Evolutionary conservation across 2,888 invertebrate species (phyloP), one percentile per base, ranked within the genome.

Genomic region (Clepsis dumicolana): DNA sequence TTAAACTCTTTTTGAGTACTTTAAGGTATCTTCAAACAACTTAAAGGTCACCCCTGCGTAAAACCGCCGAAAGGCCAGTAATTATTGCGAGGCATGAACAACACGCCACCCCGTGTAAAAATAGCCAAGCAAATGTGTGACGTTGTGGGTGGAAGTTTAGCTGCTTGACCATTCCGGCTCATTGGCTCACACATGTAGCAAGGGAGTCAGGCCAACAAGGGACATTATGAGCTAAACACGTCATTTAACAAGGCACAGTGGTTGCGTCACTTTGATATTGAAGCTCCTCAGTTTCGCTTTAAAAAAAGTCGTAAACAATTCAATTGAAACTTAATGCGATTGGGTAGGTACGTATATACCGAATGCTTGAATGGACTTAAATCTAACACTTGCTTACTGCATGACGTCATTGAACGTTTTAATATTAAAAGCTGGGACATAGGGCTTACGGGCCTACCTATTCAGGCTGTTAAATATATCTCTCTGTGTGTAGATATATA

Each of bases 101-200:
- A 60, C 29, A 52, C 52, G 59, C 41, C 59, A 60, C 41, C n/a
- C 8, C 8, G 21, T 18, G 21, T 44, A 54, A 61, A 60, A 53
- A 66, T 61, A 66, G 44, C 24, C 7, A 35, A 54, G 29, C 41
- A 24, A 48, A 48, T 4, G 4, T 18, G 48, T 48, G 48, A 48
- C 65, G 12, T 41, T 53, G 18, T 44, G 53, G 53, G 24, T 3
- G 24, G n/a, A 29, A 59, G 53, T 52, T 32, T 14, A 44, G 35
- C 10, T 52, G n/a, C 52, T 24, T 16, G 38, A 38, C 8, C 65
- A 65, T 60, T 65, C 60, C 60, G 24, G 52, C 32, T 44, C 60
- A 21, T 24, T 65, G 27, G 8, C 18, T 16, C 32, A 18, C 32
- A 7, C 61, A 54, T 61, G 44, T 48, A 54, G 61, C 65, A 61